Percentiles rank a stretch among this genome's conserved stretches.
Conservation (phyloP, 2,113 vertebrate genomes). For the Podilymbus podiceps region DNA sequence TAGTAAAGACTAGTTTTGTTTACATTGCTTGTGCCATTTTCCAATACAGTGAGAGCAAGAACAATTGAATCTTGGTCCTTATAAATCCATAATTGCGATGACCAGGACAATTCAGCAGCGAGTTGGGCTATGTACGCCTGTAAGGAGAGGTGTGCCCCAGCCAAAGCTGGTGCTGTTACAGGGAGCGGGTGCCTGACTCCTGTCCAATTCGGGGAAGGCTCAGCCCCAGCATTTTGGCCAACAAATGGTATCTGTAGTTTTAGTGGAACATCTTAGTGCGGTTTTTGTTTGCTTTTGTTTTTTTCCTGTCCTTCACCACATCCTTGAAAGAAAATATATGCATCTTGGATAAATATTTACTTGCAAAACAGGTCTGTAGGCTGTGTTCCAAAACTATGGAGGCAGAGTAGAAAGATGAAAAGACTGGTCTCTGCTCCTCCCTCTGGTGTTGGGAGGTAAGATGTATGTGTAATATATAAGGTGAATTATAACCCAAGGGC, state of each 20-base stretch:
- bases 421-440: not conserved
- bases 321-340: not conserved
- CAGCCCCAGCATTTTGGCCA: not conserved
- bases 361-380: not conserved
- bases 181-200: not conserved
- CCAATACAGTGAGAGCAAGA: not conserved
- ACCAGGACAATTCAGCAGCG: not conserved
- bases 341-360: not conserved
- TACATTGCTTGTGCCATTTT: not conserved
- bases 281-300: not conserved
- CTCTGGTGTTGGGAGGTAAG: not conserved
- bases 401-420: not conserved
- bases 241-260: not conserved
- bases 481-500: not conserved
- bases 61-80: not conserved
- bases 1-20: not conserved
- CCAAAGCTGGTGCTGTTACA: not conserved
- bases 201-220: fast-evolving
- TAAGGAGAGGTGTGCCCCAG: not conserved
- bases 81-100: not conserved
- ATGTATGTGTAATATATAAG: too few species aligned
- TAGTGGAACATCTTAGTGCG: not conserved
- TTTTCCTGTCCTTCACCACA: not conserved
- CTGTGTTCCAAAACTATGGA: not conserved
- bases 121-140: not conserved